Base-by-base conservation (phyloP, 2,113 vertebrate genomes). In the Megaleporinus macrocephalus region DNA sequence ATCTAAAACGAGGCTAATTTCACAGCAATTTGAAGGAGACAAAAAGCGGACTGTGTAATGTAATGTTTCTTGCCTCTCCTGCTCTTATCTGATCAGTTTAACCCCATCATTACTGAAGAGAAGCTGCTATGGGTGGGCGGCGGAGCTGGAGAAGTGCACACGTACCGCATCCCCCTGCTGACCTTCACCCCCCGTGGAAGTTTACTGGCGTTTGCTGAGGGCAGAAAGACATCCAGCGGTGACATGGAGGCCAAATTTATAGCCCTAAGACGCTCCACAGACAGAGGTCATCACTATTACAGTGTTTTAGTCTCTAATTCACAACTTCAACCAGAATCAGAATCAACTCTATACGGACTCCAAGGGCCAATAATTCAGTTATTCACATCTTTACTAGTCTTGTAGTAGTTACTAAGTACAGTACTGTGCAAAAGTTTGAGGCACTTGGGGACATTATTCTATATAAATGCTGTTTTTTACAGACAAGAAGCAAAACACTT, bases 121-220 rank as follows among this genome's bases (percentile, higher is more conserved):
- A 94, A 96, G 87, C 81, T 96, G 87, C 89, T 97, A 73, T 97
- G 96, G 96, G 92, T 96, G 80, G 94, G 93, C 0, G 95, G 94
- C 1, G 74, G 27, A 0, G 86, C 90, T 63, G 95, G 94, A 3
- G 16, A 90, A 0, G 95, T 97, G 57, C 88, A 92, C 87, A 95
- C 94, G 5, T 97, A 89, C 88, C 91, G 96, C 77, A 90, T 97
- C 71, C 96, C 96, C 0, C 86, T 97, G 51, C 88, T 97, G 85
- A 89, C 94, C 9, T 92, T 90, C 83, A 97, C 96, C 1, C 86
- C 93, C 1, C 85, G 68, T 16, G 96, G 96, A 44, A 95, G 92
- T 72, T 93, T 97, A 33, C 89, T 97, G 68, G 96, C 96, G 0
- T 95, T 97, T 15, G 73, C 93, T 0, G 96, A 97, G 84, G 96